Evolutionary conservation across 2,113 vertebrate genomes (phyloP), one percentile per base, ranked within the genome.

Genomic region (Pao palembangensis): DNA sequence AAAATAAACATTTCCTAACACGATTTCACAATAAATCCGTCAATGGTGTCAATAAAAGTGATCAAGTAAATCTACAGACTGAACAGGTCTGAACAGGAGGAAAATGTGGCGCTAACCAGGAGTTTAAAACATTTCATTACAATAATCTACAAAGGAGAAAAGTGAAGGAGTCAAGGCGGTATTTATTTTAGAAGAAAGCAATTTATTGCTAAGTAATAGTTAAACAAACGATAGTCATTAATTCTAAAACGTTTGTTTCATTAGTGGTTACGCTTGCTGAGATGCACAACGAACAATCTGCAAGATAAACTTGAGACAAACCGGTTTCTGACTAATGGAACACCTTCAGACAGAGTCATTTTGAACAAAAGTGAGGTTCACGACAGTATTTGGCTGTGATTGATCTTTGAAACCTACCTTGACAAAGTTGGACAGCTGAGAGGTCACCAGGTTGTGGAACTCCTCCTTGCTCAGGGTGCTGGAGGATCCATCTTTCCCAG

Each of bases 381-480:
- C 10, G 2, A 4, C 34, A 11, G 34, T 1, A 12, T 38, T 12
- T 12, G 34, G 34, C 44, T 6, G 14, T 46, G 1, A 16, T 16
- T 12, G 44, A 47, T 6, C 15, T 16, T 47, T 15, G n/a, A 11
- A 4, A 11, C 16, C 11, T 71, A 88, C 90, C 89, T 90, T 87
- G 51, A 91, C 79, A 1, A 80, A 76, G 78, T 75, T 89, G 38
- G 89, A 75, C 0, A 92, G 86, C 80, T 92, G 84, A 19, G 79
- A 69, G 8, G 16, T 58, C 76, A 92, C 83, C 71, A 92, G 72
- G 19, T 42, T 81, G 4, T 79, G 75, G 72, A 92, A 90, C 51
- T 92, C 90, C 0, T 88, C 88, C 75, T 82, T 90, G 77, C 89
- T 92, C 71, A 92, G 81, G 4, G 91, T 90, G 80, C 64, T 69